Evolutionary conservation across 2,113 vertebrate genomes (phyloP).

Genomic region (Elephantulus edwardii): DNA sequence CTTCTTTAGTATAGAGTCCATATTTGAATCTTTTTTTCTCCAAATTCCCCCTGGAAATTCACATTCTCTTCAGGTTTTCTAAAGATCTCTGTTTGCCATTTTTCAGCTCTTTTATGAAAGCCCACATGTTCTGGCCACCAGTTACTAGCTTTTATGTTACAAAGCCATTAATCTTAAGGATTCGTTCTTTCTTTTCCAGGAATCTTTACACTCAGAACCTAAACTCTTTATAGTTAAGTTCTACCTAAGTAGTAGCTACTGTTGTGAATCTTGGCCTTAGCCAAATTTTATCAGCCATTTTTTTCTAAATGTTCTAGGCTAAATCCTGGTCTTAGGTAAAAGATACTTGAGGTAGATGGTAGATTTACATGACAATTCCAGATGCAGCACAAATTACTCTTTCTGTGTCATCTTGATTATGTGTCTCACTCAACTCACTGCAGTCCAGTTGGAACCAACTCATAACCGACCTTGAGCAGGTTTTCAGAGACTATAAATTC

Average conservation of each 20-base stretch:
- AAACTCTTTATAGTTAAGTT: not conserved
- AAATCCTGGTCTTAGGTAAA: not conserved
- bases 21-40: not conserved
- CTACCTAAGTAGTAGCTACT: not conserved
- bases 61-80: not conserved
- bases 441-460: too few species aligned
- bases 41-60: not conserved
- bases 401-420: not conserved
- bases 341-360: not conserved
- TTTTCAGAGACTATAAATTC: too few species aligned
- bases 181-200: not conserved
- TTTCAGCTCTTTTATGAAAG: not conserved
- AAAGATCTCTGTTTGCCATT: not conserved
- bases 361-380: not conserved
- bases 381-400: not conserved
- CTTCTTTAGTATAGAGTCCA: not conserved
- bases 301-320: conserved; percentile 8
- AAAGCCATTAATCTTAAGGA: not conserved
- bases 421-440: too few species aligned
- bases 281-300: not conserved
- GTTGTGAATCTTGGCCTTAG: not conserved
- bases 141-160: not conserved
- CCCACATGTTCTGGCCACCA: not conserved
- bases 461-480: too few species aligned
- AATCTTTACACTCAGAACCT: not conserved